phyloP scores from a whole-genome alignment of 2,797 vertebrate genomes.

The Sus cebifrons region DNA sequence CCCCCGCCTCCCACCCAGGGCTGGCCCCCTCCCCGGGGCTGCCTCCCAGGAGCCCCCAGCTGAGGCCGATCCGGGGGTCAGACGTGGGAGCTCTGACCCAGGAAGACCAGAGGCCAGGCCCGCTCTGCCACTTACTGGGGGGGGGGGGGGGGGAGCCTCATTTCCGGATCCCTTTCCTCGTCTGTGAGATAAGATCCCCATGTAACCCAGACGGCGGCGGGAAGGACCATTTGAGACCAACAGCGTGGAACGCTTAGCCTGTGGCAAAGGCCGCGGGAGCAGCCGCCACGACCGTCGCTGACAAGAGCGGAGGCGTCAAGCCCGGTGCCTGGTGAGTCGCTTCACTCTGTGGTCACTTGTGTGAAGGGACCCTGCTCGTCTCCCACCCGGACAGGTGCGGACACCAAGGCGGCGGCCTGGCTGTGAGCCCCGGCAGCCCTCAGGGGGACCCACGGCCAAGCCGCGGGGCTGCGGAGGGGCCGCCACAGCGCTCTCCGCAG shows the following conservation, averaged over 20 bases:
- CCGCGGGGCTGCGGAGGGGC: not conserved
- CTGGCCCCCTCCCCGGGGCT: not conserved
- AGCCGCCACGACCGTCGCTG: not conserved
- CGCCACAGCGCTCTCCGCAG: not conserved
- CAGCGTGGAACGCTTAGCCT: no score
- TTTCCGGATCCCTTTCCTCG: not conserved
- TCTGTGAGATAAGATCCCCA: not conserved
- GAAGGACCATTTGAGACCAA: not conserved
- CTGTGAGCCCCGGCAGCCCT: not conserved
- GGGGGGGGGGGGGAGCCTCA: no score
- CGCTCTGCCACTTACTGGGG: not conserved
- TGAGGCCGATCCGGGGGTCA: not conserved
- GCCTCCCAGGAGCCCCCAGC: not conserved
- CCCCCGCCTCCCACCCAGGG: not conserved
- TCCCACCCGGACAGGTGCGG: not conserved
- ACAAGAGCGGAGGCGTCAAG: not conserved
- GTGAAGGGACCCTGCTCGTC: not conserved
- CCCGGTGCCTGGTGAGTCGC: not conserved
- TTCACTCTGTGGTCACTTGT: no score
- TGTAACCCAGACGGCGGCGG: not conserved
- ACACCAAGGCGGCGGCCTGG: fast-evolving
- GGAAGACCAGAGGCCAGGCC: not conserved
- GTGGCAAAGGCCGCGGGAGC: not conserved
- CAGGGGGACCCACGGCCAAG: fast-evolving
- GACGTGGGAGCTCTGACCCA: not conserved